Evolutionary conservation across 2,797 vertebrate genomes (phyloP).

Genomic region (Aselliscus stoliczkanus): DNA sequence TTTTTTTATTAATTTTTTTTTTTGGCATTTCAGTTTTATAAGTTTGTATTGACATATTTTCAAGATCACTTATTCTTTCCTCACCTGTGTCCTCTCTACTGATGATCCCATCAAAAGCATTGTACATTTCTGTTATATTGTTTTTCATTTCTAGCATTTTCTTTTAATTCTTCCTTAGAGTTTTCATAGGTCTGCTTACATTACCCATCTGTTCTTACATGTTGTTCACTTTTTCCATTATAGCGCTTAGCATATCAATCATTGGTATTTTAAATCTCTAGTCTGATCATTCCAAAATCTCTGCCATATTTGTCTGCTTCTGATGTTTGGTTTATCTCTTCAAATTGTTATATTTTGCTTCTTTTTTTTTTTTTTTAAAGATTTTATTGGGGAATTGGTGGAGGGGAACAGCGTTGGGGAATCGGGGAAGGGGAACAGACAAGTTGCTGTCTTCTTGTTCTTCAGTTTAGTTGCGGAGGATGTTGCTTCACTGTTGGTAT

Average conservation of each 20-base stretch:
- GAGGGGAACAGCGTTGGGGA: too few species aligned
- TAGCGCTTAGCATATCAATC: neutral
- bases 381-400: too few species aligned
- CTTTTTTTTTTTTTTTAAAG: neutral
- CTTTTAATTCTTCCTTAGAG: neutral
- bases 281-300: neutral
- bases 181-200: neutral
- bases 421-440: too few species aligned
- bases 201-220: neutral
- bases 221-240: neutral
- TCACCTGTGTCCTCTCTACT: neutral
- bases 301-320: neutral
- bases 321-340: neutral
- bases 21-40: conserved; percentile 6
- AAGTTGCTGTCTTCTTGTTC: too few species aligned
- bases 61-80: neutral
- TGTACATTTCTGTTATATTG: neutral
- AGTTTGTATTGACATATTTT: neutral
- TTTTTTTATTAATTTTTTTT: neutral
- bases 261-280: neutral
- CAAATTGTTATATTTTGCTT: neutral
- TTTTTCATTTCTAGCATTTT: neutral
- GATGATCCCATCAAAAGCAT: neutral
- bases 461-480: too few species aligned
- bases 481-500: too few species aligned